Base-by-base conservation (phyloP, 2,888 invertebrate species). In the Drosophila ustulata region DNA sequence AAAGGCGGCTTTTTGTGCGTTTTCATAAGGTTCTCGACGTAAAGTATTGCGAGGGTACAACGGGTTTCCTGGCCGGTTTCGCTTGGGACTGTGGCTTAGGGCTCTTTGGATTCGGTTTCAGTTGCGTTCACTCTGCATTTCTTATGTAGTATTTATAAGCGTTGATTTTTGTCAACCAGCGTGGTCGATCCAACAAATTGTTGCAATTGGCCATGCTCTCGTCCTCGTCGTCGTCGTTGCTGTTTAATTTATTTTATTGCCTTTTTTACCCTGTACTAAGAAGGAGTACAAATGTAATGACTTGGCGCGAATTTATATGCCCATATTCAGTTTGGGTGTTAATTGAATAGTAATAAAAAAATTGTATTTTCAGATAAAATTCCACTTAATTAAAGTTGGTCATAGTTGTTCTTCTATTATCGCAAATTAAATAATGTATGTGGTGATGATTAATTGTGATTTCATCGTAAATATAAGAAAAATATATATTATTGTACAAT, bases 171-270 rank as follows among this genome's bases (percentile, higher is more conserved):
- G 63, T 74, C 75, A 75, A 75, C 73, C 52, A 30, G 41, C 51
- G 53, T 61, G 46, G 66, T 39, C 28, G 53, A 57, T 50, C 50
- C 58, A 82, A 78, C 75, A 81, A 82, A 70, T 82, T 82, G 82
- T 82, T 79, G 66, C 79, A 71, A 79, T 75, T 82, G 39, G 39
- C 13, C 13, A 41, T 41, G 7, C n/a, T 30, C 30, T 30, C 30
- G 0, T 37, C n/a, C n/a, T 37, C 5, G 3, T 41, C 13, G 7
- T 41, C 13, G 34, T 11, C 7, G 13, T 41, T 41, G 39, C 8
- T 18, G 13, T 18, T 41, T 13, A 41, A 41, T 41, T 41, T 41
- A 41, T 41, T 41, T 41, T 18, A 41, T 41, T 41, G 39, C 7
- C 13, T 3, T 41, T 18, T 6, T 7, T 41, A 7, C 7, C 7